Evolutionary conservation across 2,797 vertebrate genomes (phyloP).

Genomic region (Myotis findleyi): DNA sequence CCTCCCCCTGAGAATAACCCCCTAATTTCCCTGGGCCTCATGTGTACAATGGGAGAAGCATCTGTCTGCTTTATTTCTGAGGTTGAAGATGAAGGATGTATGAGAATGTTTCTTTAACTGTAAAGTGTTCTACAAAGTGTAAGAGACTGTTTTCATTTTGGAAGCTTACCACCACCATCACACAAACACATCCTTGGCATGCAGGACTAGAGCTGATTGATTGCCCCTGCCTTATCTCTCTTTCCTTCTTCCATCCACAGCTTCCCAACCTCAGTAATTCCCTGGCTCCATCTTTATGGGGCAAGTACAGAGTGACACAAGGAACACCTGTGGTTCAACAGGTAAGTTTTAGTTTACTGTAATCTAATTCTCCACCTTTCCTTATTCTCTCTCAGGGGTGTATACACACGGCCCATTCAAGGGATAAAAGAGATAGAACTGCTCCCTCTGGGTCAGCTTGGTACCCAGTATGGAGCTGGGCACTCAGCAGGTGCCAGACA

Average conservation of each 20-base stretch:
- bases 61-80: background rate
- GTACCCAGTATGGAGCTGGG: background rate
- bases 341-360: background rate
- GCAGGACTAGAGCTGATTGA: background rate
- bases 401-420: background rate
- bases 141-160: background rate
- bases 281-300: slow-evolving; percentile 34
- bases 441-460: background rate
- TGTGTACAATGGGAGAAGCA: background rate
- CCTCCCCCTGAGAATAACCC: background rate
- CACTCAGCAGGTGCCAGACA: background rate
- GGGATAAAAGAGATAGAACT: background rate
- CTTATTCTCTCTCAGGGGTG: background rate
- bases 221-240: background rate
- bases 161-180: background rate
- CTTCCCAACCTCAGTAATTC: background rate
- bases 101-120: background rate
- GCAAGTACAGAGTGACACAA: background rate
- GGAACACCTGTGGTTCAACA: slow-evolving; percentile 10
- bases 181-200: background rate
- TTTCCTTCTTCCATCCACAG: background rate
- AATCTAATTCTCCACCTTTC: background rate
- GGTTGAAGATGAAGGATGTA: background rate
- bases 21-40: background rate
- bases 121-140: background rate